Evolutionary conservation across 2,888 invertebrate genomes (phyloP).

Genomic region (Cryptophagus acutangulus): DNA sequence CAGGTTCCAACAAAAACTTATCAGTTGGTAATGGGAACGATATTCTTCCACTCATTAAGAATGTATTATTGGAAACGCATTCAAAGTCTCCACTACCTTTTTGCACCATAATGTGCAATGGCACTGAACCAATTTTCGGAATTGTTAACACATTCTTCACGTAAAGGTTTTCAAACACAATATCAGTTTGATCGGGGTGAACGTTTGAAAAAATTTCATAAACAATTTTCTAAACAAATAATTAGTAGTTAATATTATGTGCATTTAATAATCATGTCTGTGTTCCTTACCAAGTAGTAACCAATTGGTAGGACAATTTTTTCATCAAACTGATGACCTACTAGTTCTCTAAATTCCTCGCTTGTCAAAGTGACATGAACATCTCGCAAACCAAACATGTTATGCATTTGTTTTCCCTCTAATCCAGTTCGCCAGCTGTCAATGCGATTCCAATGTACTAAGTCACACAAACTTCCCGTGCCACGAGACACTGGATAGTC

Average conservation of each 20-base stretch:
- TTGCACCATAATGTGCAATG: constrained; percentile 45
- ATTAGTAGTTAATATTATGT: not conserved
- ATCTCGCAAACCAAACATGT: constrained; percentile 39
- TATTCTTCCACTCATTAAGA: constrained; percentile 67
- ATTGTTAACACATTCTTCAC: constrained; percentile 33
- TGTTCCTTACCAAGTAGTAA: constrained; percentile 38
- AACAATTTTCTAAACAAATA: constrained; percentile 21
- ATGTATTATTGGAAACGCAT: constrained; percentile 52
- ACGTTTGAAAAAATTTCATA: constrained; percentile 32
- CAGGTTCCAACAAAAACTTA: constrained; percentile 52
- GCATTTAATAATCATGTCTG: constrained; percentile 3
- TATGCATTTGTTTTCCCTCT: constrained; percentile 38
- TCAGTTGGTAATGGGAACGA: constrained; percentile 56
- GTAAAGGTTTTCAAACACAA: constrained; percentile 37
- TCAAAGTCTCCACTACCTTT: constrained; percentile 46
- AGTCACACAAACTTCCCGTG: constrained; percentile 77
- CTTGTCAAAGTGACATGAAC: constrained; percentile 51
- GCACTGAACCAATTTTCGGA: constrained; percentile 41
- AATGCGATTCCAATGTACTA: constrained; percentile 85
- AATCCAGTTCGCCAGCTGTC: constrained; percentile 63
- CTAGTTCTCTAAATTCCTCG: constrained; percentile 42
- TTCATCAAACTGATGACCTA: constrained; percentile 41
- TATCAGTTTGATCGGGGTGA: constrained; percentile 27
- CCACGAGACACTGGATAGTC: constrained; percentile 80
- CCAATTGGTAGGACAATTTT: constrained; percentile 40